A percentile compares a stretch with the other conserved stretches of the same genome.
phyloP scores from a whole-genome alignment of 2,113 vertebrate genomes.

The Ciconia boyciana region DNA sequence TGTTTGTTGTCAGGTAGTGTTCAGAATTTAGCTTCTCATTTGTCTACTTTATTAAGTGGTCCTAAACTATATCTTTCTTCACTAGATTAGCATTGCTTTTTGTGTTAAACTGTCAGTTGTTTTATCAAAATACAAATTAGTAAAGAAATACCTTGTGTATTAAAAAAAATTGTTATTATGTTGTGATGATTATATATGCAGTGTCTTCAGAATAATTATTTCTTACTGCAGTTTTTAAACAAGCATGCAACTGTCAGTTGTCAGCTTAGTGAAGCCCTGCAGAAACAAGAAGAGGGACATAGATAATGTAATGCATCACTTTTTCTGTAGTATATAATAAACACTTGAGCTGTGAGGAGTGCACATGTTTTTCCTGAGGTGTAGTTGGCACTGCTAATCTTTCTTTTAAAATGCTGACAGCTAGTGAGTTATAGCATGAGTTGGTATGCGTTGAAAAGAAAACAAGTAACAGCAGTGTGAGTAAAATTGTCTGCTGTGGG shows the following conservation, averaged over 20 bases:
- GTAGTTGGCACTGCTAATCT: background rate
- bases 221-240: background rate
- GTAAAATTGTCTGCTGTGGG: background rate
- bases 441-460: background rate
- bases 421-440: background rate
- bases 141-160: background rate
- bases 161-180: background rate
- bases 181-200: background rate
- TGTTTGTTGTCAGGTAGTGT: background rate
- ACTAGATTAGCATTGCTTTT: background rate
- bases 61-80: background rate
- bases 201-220: background rate
- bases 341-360: background rate
- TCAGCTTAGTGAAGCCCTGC: constrained; percentile 7
- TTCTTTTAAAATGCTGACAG: background rate
- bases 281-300: background rate
- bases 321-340: constrained; percentile 5
- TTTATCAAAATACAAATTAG: background rate
- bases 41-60: background rate
- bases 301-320: background rate
- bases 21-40: background rate
- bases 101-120: background rate
- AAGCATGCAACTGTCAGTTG: background rate
- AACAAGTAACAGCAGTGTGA: background rate
- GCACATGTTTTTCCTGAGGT: constrained; percentile 27